Evolutionary conservation across 2,113 vertebrate genomes (phyloP).

Genomic region (Lucifuga dentata): DNA sequence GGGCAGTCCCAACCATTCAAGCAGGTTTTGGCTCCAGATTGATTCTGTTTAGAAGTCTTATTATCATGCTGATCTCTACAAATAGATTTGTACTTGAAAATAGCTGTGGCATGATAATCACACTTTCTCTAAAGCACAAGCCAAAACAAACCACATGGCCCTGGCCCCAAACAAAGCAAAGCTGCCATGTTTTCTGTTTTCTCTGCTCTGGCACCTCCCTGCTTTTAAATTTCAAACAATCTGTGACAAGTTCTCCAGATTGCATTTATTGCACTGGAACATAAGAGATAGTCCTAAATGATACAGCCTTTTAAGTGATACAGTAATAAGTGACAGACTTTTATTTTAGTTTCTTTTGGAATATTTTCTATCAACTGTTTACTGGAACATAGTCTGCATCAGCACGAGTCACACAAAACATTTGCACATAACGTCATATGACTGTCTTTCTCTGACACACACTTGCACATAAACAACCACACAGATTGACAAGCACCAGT

Average conservation of each 20-base stretch:
- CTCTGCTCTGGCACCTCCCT: conserved; percentile 42
- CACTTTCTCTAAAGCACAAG: conserved; percentile 55
- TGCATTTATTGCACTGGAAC: conserved; percentile 32
- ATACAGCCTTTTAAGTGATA: background rate
- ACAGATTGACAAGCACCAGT: conserved; percentile 14
- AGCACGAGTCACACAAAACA: conserved; percentile 42
- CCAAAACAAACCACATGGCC: conserved; percentile 67
- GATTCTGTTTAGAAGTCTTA: conserved; percentile 51
- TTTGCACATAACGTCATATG: conserved; percentile 44
- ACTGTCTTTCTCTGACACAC: background rate
- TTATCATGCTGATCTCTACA: conserved; percentile 64
- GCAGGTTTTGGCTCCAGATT: conserved; percentile 29
- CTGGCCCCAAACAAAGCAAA: conserved; percentile 48
- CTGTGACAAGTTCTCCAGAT: conserved; percentile 20
- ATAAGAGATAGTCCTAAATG: conserved; percentile 12
- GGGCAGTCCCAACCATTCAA: conserved; percentile 20
- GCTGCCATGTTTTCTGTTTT: conserved; percentile 45
- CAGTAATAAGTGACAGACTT: background rate
- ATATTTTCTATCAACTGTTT: conserved; percentile 42
- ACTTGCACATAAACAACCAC: conserved; percentile 4
- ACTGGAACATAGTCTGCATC: conserved; percentile 55
- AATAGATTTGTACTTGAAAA: conserved; percentile 79
- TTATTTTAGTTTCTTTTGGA: conserved; percentile 36
- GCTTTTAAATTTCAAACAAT: conserved; percentile 48
- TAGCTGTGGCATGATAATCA: conserved; percentile 71